A percentile compares a stretch with the other conserved stretches of the same genome.
phyloP scores from a whole-genome alignment of 2,113 vertebrate species.

The Bombycilla garrulus region DNA sequence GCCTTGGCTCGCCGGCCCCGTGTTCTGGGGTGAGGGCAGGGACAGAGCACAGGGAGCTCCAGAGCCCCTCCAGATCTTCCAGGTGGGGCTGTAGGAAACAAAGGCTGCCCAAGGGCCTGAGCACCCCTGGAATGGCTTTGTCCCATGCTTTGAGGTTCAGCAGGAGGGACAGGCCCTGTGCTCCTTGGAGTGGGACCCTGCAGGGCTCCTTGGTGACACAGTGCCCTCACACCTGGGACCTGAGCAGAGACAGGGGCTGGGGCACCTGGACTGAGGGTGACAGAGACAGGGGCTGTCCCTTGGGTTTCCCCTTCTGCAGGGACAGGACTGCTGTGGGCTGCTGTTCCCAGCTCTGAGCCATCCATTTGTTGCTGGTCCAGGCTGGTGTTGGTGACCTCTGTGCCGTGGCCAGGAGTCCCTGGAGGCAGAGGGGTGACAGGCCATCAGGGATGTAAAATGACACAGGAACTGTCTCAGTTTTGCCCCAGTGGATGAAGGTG shows the following conservation, averaged over 20 bases:
- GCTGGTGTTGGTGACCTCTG: background rate
- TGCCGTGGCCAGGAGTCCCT: background rate
- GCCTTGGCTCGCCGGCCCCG: accelerated
- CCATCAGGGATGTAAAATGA: background rate
- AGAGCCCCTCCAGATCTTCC: background rate
- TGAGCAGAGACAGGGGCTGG: accelerated
- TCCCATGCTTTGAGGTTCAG: accelerated
- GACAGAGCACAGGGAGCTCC: accelerated
- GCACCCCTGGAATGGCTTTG: background rate
- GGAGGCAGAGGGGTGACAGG: background rate
- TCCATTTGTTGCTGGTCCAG: background rate
- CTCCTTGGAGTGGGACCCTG: accelerated
- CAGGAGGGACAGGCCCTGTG: background rate
- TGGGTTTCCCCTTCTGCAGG: accelerated
- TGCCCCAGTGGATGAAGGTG: accelerated
- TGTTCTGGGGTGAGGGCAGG: no score
- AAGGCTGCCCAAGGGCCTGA: background rate
- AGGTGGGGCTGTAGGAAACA: background rate
- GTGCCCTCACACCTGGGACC: background rate
- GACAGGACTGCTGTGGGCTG: background rate
- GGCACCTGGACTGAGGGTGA: background rate
- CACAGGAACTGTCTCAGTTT: accelerated
- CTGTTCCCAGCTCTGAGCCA: background rate
- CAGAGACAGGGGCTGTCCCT: background rate
- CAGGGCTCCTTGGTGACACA: accelerated